Evolutionary conservation across 2,797 vertebrate species (phyloP).

Genomic region (Acomys russatus): DNA sequence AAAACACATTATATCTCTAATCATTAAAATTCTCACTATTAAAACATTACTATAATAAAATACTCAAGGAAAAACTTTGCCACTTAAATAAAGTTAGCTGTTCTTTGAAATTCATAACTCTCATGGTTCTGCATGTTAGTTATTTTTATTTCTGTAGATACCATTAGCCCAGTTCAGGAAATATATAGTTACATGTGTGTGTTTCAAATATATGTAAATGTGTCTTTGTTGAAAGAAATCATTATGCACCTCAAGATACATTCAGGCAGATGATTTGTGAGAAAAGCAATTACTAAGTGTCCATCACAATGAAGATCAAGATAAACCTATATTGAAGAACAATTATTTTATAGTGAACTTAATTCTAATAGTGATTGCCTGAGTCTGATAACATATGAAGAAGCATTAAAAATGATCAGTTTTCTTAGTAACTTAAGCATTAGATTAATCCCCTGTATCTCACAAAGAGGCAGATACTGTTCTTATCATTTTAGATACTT

Average conservation of each 20-base stretch:
- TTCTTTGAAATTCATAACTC: slow-evolving; percentile 21
- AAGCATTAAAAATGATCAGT: not conserved
- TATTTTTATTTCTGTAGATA: not conserved
- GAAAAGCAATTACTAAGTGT: slow-evolving; percentile 6
- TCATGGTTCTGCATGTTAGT: not conserved
- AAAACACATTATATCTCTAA: not conserved
- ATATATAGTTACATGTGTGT: not conserved
- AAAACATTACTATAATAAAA: slow-evolving; percentile 8
- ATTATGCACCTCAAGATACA: not conserved
- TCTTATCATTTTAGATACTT: not conserved
- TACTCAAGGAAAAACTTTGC: not conserved
- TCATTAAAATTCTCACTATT: not conserved
- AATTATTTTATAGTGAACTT: slow-evolving; percentile 10
- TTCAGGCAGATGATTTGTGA: not conserved
- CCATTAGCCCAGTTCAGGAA: not conserved
- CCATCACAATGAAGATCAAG: not conserved
- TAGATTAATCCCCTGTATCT: not conserved
- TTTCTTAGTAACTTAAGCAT: not conserved
- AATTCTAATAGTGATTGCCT: slow-evolving; percentile 19
- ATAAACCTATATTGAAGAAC: not conserved
- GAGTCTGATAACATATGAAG: not conserved
- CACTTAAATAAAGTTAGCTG: not conserved
- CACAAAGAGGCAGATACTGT: not conserved
- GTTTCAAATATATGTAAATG: not conserved
- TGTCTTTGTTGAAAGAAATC: not conserved